Conservation (phyloP, 2,113 vertebrate genomes). For the Gymnarchus niloticus region DNA sequence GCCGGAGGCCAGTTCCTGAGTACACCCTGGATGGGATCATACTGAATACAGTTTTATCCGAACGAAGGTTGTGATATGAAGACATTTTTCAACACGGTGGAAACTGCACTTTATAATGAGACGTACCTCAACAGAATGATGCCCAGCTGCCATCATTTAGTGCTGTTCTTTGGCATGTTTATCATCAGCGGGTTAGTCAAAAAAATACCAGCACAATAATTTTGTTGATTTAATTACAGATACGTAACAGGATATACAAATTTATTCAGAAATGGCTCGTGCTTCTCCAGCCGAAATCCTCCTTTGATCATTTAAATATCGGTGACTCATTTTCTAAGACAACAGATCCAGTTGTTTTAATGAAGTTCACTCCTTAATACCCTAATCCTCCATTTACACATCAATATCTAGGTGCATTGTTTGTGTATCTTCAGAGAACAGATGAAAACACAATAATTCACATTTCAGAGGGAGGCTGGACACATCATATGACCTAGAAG, state of each 20-base stretch:
- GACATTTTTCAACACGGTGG: not conserved
- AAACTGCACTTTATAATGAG: not conserved
- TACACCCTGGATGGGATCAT: no score
- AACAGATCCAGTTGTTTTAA: not conserved
- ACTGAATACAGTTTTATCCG: no score
- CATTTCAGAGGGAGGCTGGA: not conserved
- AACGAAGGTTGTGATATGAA: not conserved
- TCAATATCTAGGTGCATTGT: not conserved
- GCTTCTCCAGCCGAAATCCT: not conserved
- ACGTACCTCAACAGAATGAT: not conserved
- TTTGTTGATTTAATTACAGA: conserved; percentile 12
- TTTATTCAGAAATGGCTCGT: conserved; percentile 6
- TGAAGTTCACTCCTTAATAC: not conserved
- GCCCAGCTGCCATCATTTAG: not conserved
- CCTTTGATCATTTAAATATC: not conserved
- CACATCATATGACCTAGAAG: not conserved
- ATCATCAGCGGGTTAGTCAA: not conserved
- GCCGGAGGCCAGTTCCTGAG: not conserved
- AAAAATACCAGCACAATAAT: not conserved
- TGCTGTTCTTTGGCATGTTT: not conserved
- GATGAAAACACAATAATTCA: not conserved
- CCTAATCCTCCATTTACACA: not conserved
- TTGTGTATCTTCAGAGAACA: not conserved
- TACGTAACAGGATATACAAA: conserved; percentile 20
- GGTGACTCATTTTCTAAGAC: not conserved